phyloP scores from a whole-genome alignment of 2,888 invertebrate species.

The Fissipunctia ypsillon region DNA sequence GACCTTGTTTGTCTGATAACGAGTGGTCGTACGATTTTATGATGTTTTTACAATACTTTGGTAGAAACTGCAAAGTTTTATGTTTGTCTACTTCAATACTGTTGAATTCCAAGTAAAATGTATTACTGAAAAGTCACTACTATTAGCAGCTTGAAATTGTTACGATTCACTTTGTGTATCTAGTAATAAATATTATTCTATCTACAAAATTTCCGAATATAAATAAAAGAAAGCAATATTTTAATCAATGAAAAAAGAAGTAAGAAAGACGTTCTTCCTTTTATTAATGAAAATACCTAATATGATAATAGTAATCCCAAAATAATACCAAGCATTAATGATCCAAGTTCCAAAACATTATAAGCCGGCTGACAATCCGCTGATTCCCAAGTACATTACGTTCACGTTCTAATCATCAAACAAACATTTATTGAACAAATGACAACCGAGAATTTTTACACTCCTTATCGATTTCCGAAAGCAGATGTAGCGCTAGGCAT shows the following conservation, averaged over 20 bases:
- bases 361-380: not conserved
- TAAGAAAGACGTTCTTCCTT: not conserved
- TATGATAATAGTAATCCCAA: not conserved
- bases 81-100: not conserved
- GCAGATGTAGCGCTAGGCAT: slow-evolving; percentile 1
- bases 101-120: too few relatives aligned
- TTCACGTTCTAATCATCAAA: slow-evolving; percentile 24
- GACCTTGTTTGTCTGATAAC: slow-evolving; percentile 58
- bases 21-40: slow-evolving; percentile 4
- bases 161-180: not conserved
- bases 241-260: not conserved
- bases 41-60: slow-evolving; percentile 20
- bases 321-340: not conserved
- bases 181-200: not conserved
- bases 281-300: not conserved
- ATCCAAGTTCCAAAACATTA: not conserved
- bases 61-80: slow-evolving; percentile 7
- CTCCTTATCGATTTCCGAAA: slow-evolving; percentile 38
- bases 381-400: slow-evolving; percentile 17
- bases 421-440: slow-evolving; percentile 36
- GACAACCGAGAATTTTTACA: slow-evolving; percentile 22
- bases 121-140: too few relatives aligned
- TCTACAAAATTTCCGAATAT: not conserved
- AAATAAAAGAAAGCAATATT: not conserved
- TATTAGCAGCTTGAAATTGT: not conserved